Conservation (phyloP, 2,797 vertebrate species). For the Ciconia nigra region DNA sequence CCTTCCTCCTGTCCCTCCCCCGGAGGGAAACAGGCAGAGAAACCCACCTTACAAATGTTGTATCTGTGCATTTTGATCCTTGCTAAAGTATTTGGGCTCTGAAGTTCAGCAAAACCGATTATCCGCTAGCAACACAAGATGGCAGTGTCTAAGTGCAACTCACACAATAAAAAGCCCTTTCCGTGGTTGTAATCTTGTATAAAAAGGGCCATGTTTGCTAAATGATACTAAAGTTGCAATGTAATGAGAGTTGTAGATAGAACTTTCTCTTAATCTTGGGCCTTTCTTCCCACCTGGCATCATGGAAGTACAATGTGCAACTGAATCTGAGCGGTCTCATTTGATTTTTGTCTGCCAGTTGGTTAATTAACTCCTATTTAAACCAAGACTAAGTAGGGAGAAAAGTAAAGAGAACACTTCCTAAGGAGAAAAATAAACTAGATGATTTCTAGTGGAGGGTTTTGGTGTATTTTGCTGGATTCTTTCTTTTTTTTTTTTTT, state of each 20-base stretch:
- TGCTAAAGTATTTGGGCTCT: not conserved
- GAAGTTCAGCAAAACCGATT: not conserved
- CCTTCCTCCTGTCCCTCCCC: not conserved
- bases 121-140: slow-evolving; percentile 52
- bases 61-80: not conserved
- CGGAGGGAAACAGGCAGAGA: not conserved
- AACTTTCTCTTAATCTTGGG: not conserved
- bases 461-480: not conserved
- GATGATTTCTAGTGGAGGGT: not conserved
- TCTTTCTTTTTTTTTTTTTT: not conserved
- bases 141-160: slow-evolving; percentile 66
- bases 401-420: not conserved
- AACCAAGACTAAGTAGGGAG: not conserved
- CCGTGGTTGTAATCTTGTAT: not conserved
- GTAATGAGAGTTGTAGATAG: not conserved
- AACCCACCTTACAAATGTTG: not conserved
- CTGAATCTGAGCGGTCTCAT: not conserved
- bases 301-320: not conserved
- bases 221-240: not conserved
- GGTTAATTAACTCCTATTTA: not conserved
- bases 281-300: not conserved
- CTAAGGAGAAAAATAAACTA: not conserved
- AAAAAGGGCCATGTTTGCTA: not conserved
- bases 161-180: not conserved
- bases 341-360: not conserved